Percentiles rank a stretch among this genome's conserved stretches.
Conservation (phyloP, 2,797 vertebrate genomes). For the Danio tinwini region DNA sequence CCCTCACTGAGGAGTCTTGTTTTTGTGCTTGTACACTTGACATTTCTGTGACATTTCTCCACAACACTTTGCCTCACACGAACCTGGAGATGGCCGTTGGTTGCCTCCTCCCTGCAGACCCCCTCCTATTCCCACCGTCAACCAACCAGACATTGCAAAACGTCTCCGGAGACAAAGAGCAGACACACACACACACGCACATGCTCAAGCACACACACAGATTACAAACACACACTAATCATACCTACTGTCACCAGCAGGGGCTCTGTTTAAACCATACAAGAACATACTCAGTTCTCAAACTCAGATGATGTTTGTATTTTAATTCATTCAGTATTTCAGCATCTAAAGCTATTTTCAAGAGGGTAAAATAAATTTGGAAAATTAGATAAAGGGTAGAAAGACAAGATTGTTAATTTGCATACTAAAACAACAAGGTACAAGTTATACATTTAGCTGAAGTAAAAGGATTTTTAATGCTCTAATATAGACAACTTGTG, state of each 20-base stretch:
- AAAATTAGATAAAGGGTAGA: not conserved
- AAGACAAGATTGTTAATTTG: not conserved
- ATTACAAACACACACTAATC: slow-evolving; percentile 28
- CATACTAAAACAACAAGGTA: not conserved
- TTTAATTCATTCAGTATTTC: not conserved
- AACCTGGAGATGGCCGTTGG: slow-evolving; percentile 32
- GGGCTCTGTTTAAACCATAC: slow-evolving; percentile 14
- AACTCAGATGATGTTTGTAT: not conserved
- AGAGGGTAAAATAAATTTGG: too few relatives aligned
- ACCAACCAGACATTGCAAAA: slow-evolving; percentile 37
- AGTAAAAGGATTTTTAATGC: not conserved
- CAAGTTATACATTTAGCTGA: not conserved
- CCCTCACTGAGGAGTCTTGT: slow-evolving; percentile 54
- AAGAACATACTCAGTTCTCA: not conserved
- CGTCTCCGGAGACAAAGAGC: slow-evolving; percentile 15
- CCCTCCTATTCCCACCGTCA: slow-evolving; percentile 58
- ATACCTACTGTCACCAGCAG: slow-evolving; percentile 4
- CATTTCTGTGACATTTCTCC: slow-evolving; percentile 84
- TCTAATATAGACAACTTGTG: not conserved
- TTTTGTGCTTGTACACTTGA: slow-evolving; percentile 76
- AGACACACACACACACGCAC: slow-evolving; percentile 19
- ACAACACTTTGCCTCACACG: slow-evolving; percentile 55
- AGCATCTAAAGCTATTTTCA: not conserved
- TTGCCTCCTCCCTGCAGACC: slow-evolving; percentile 36
- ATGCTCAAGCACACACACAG: not conserved